These are phyloP conservation scores for Polymixis flavicincta DNA, from an alignment of 2,888 invertebrate species.

Conservation along the genomic window DNA sequence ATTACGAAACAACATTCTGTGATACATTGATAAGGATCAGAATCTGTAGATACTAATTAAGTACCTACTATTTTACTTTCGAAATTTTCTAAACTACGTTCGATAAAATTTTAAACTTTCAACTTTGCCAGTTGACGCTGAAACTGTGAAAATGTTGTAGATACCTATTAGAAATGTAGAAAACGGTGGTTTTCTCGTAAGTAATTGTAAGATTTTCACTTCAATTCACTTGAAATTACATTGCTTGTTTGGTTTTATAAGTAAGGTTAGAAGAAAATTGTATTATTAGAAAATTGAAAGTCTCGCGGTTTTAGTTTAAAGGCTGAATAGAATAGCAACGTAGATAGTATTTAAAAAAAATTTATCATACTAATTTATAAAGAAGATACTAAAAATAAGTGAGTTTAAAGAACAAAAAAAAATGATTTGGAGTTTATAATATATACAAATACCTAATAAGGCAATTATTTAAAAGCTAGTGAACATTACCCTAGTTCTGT, in stretches of 20 bases:
- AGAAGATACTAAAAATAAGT: too few relatives aligned
- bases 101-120: too few relatives aligned
- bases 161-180: neutral
- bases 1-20: slow-evolving; percentile 11
- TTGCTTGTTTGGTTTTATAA: neutral
- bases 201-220: neutral
- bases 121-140: neutral
- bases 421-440: too few relatives aligned
- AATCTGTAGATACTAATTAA: neutral
- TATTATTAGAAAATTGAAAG: neutral
- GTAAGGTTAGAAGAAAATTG: neutral
- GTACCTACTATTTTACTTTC: neutral
- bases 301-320: neutral
- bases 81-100: too few relatives aligned
- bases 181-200: slow-evolving; percentile 2
- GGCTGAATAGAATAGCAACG: too few relatives aligned
- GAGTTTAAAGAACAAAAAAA: too few relatives aligned
- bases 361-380: too few relatives aligned
- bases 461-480: too few relatives aligned
- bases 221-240: neutral
- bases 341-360: too few relatives aligned
- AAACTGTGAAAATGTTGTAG: neutral
- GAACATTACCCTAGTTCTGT: too few relatives aligned
- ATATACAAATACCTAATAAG: too few relatives aligned
- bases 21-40: neutral